These are phyloP conservation scores for Dicyrtomina minuta DNA, from an alignment of 2,888 invertebrate species.

Conservation along the genomic window DNA sequence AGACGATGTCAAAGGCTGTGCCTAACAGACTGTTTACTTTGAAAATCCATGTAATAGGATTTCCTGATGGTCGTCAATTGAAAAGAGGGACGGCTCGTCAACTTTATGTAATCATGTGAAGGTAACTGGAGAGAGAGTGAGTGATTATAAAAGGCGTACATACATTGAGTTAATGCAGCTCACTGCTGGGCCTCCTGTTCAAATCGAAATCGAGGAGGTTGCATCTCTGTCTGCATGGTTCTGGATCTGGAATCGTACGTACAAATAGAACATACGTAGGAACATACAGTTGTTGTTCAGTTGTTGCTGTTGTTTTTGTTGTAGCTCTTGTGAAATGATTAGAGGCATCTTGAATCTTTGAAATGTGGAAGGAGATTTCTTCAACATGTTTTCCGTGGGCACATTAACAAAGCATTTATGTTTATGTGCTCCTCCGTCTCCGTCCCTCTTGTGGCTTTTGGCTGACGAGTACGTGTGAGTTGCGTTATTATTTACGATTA, in stretches of 20 bases:
- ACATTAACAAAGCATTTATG: slow-evolving; percentile 25
- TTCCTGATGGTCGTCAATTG: slow-evolving; percentile 26
- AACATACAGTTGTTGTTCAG: no score
- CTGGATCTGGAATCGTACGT: no score
- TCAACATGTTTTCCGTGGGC: slow-evolving; percentile 11
- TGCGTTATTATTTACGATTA: slow-evolving; percentile 27
- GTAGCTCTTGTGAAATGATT: slow-evolving; percentile 26
- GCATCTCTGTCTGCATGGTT: no score
- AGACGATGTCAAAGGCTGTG: slow-evolving; percentile 15
- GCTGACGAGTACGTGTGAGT: slow-evolving; percentile 28
- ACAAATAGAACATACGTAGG: no score
- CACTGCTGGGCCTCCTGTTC: no score
- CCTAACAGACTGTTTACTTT: slow-evolving; percentile 17
- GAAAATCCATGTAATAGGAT: slow-evolving; percentile 29
- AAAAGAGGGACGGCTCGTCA: slow-evolving; percentile 21
- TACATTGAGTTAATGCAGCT: no score
- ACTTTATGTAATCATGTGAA: slow-evolving; percentile 19
- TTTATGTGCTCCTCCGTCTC: slow-evolving; percentile 2
- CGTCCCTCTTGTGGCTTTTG: background rate
- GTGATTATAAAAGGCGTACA: slow-evolving; percentile 12
- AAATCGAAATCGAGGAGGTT: no score
- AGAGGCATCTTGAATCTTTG: slow-evolving; percentile 22
- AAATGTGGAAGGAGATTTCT: slow-evolving; percentile 19
- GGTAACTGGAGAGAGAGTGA: slow-evolving; percentile 7
- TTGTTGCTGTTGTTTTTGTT: no score